Base-by-base conservation (phyloP, 2,113 vertebrate genomes). In the Nymphicus hollandicus region DNA sequence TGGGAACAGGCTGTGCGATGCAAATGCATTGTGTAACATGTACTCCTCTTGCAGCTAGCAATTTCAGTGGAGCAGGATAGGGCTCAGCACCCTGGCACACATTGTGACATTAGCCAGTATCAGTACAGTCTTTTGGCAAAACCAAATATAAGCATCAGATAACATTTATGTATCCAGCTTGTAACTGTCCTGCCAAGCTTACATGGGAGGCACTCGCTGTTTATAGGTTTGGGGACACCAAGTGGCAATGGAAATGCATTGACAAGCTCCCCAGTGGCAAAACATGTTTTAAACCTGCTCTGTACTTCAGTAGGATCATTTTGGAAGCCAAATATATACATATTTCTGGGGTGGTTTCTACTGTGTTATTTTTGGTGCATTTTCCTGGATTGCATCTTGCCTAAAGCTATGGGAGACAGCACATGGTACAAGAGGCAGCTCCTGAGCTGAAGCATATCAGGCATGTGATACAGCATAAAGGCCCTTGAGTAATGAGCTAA, bases 211-310 rank as follows among this genome's bases (percentile, higher is more conserved):
- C 41, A 16, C 41, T 65, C 5, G 0, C 61, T 73, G 76, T 64
- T 78, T 17, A 43, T 70, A 73, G 43, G 64, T 95, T 73, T 96
- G 89, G 68, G 93, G 89, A 94, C 74, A 91, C 79, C 91, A 89
- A 96, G 93, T 81, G 79, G 89, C 88, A 81, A 28, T 53, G 71
- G 76, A 88, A 96, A 94, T 58, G 53, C 39, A 88, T 33, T 78
- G 82, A 88, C 49, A 55, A 94, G 68, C 46, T 76, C 47, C 87
- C 25, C 58, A 37, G 61, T 53, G 17, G n/a, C 29, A 37, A 76
- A 81, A 18, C 11, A 4, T 1, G 9, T 49, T 66, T 73, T 58
- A 81, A 84, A 70, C 7, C 28, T 77, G 29, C 27, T 78, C 43
- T 66, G 9, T n/a, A 17, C n/a, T 91, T 88, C 66, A 39, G 22